phyloP scores from a whole-genome alignment of 2,888 invertebrate genomes.

The Barypeithes pellucidus region DNA sequence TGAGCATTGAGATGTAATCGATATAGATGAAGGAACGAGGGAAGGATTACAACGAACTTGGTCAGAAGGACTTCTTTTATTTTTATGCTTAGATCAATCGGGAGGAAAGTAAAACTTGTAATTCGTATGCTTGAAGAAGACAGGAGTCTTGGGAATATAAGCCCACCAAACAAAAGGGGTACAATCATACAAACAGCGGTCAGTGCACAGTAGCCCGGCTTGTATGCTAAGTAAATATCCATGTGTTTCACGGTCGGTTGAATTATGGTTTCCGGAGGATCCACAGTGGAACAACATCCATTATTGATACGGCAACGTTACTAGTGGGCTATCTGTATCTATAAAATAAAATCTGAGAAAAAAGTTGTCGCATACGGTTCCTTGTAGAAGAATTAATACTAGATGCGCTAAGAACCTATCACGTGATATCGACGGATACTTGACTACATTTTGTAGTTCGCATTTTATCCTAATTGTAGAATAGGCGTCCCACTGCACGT shows the following conservation, averaged over 20 bases:
- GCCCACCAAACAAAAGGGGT: slow-evolving; percentile 31
- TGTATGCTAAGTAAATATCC: slow-evolving; percentile 36
- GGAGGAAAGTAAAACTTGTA: no score
- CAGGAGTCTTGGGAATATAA: slow-evolving; percentile 11
- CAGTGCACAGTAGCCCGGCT: slow-evolving; percentile 40
- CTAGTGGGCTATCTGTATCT: no score
- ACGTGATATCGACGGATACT: no score
- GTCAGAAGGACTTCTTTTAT: neutral
- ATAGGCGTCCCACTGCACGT: neutral
- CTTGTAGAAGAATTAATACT: no score
- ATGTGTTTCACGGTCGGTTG: slow-evolving; percentile 29
- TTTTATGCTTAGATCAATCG: no score
- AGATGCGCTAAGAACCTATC: no score
- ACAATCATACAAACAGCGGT: slow-evolving; percentile 13
- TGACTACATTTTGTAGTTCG: no score
- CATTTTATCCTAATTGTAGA: neutral
- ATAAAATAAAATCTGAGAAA: no score
- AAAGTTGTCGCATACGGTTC: no score
- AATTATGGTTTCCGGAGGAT: slow-evolving; percentile 38
- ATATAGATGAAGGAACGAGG: slow-evolving; percentile 2
- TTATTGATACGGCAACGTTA: neutral
- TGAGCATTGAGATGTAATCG: slow-evolving; percentile 36
- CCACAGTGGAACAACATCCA: slow-evolving; percentile 4
- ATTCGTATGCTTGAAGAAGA: neutral
- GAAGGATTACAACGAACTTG: neutral